Evolutionary conservation across 2,888 invertebrate species (phyloP), one percentile per base, ranked within the genome.

Genomic region (Folsomia candida): DNA sequence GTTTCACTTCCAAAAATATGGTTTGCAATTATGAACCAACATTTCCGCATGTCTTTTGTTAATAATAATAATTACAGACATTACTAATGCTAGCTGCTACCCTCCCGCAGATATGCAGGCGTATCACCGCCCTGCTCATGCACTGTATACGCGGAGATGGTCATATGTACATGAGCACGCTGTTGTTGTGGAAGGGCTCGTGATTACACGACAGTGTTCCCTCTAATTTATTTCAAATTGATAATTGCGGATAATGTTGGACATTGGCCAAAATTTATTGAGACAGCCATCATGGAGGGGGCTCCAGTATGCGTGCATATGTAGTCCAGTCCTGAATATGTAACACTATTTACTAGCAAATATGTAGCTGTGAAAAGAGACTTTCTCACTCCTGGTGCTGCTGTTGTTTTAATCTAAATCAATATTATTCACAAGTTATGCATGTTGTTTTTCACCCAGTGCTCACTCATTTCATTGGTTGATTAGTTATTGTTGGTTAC

Each of bases 211-310:
- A 14, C 14, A 14, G 14, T 4, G 37, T n/a, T 54, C 20, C 20
- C 20, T 61, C n/a, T 61, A 61, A 61, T 61, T 61, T 61, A 61
- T 61, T 61, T 11, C 14, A 64, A 64, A 64, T 64, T 64, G 63
- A 64, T 64, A 64, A 64, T 64, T 64, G 29, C 51, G 24, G 59
- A 59, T 59, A 59, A 57, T 57, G 22, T 6, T 57, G 37, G 37
- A 37, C 37, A 37, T 37, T 37, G 4, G 14, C 37, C 4, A 9
- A 14, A 37, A 37, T 37, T 37, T 37, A 37, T 37, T 4, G 37
- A 14, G 37, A 37, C 37, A 37, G 37, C n/a, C n/a, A n/a, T n/a
- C n/a, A n/a, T n/a, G n/a, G n/a, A n/a, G n/a, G n/a, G n/a, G n/a
- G n/a, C 37, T 37, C 37, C 6, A 37, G 37, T 14, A 37, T 4